Percentiles rank a stretch among this genome's conserved stretches.
phyloP scores from a whole-genome alignment of 2,888 invertebrate genomes.

The Trypoxylon attenuatum region DNA sequence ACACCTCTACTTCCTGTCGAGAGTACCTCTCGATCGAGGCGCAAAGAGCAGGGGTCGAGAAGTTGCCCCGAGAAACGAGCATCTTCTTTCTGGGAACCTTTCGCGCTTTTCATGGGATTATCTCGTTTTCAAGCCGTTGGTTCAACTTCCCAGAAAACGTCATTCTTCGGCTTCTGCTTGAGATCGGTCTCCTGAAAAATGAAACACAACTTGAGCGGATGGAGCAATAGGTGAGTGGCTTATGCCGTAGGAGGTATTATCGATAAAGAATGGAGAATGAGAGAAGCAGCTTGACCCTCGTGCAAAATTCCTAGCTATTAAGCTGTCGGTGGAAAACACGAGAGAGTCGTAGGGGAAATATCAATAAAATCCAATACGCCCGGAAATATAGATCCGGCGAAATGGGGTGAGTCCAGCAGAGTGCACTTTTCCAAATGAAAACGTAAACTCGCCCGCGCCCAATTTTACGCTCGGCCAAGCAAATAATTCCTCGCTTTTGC shows the following conservation, averaged over 20 bases:
- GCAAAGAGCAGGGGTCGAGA: neutral
- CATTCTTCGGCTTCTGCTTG: no score
- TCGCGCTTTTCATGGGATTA: no score
- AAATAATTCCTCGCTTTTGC: constrained; percentile 30
- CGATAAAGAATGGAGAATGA: no score
- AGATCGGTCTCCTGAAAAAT: no score
- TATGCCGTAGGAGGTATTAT: no score
- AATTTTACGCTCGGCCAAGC: constrained; percentile 53
- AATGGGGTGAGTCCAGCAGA: constrained; percentile 18
- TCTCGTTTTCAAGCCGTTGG: no score
- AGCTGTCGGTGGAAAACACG: constrained; percentile 3
- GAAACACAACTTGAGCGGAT: no score
- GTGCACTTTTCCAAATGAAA: constrained; percentile 63
- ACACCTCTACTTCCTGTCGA: constrained; percentile 12
- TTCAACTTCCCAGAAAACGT: no score
- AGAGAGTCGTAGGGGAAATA: constrained; percentile 14
- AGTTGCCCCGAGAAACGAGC: no score
- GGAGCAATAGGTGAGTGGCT: no score
- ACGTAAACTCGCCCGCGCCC: constrained; percentile 50
- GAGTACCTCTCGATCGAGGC: constrained; percentile 8
- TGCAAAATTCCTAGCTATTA: neutral
- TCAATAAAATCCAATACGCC: constrained; percentile 39
- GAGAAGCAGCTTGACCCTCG: neutral
- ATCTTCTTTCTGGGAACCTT: no score
- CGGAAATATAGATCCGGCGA: constrained; percentile 21